These are phyloP conservation scores for Thecocarcelia acutangulata DNA, from an alignment of 2,888 invertebrate species.

Conservation along the genomic window DNA sequence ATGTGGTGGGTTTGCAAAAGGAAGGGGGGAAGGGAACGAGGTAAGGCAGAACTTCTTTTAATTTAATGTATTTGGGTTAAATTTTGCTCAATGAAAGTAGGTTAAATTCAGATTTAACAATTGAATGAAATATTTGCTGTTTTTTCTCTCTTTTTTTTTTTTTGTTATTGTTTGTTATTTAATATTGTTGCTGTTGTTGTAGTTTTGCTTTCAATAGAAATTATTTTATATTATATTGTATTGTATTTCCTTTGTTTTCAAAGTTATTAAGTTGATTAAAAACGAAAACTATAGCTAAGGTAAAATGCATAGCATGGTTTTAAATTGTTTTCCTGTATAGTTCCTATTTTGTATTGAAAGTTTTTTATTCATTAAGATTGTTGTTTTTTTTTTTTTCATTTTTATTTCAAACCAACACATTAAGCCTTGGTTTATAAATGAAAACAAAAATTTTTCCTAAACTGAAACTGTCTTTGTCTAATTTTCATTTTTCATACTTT, in stretches of 20 bases:
- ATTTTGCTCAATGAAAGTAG: slow-evolving; percentile 56
- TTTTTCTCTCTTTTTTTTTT: slow-evolving; percentile 7
- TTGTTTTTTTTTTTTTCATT: background rate
- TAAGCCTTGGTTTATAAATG: slow-evolving; percentile 6
- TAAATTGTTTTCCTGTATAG: slow-evolving; percentile 11
- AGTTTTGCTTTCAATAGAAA: slow-evolving; percentile 29
- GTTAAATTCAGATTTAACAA: slow-evolving; percentile 65
- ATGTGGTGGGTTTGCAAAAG: background rate
- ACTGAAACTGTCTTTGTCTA: slow-evolving; percentile 1
- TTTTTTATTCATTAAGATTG: background rate
- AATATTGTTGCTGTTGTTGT: slow-evolving; percentile 17
- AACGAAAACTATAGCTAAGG: slow-evolving; percentile 24
- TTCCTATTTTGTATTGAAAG: slow-evolving; percentile 3
- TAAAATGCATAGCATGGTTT: background rate
- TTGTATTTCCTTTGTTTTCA: slow-evolving; percentile 7
- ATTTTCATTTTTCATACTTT: slow-evolving; percentile 24
- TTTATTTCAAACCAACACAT: background rate
- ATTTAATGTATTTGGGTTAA: slow-evolving; percentile 70
- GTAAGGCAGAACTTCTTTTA: slow-evolving; percentile 55
- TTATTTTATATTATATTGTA: slow-evolving; percentile 8
- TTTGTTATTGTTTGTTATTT: slow-evolving; percentile 32
- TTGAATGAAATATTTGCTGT: slow-evolving; percentile 49
- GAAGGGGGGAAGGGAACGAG: background rate
- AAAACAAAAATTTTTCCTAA: slow-evolving; percentile 7
- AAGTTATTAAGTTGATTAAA: slow-evolving; percentile 59